phyloP scores from a whole-genome alignment of 2,113 vertebrate genomes.

The Gavia stellata region DNA sequence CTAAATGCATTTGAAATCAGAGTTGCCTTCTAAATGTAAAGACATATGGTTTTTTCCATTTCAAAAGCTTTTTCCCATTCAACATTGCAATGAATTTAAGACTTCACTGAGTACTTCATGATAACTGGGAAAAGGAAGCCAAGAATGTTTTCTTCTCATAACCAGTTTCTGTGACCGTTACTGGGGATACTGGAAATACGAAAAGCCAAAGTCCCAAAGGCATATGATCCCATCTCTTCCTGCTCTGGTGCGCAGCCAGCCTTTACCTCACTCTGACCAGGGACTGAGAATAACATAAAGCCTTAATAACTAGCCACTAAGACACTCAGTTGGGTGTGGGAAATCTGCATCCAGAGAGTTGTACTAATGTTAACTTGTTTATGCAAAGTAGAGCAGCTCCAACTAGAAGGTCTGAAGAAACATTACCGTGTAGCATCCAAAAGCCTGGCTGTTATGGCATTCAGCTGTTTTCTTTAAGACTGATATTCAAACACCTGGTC shows the following conservation, averaged over 20 bases:
- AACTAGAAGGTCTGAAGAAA: not conserved
- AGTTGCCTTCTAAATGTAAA: not conserved
- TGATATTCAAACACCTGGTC: not conserved
- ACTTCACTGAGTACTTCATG: not conserved
- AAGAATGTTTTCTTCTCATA: not conserved
- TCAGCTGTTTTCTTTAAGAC: not conserved
- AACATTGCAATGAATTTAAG: not conserved
- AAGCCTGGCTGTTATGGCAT: not conserved
- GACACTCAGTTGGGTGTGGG: not conserved
- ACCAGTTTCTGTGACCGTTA: not conserved
- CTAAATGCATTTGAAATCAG: not conserved
- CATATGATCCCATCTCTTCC: not conserved
- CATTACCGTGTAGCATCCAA: no score
- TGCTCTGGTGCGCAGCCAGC: not conserved
- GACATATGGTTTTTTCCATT: not conserved
- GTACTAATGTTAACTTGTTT: not conserved
- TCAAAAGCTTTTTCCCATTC: not conserved
- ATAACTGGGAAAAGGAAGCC: not conserved
- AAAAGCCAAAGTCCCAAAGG: not conserved
- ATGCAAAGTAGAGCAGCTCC: not conserved
- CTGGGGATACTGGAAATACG: not conserved
- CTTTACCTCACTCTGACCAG: not conserved
- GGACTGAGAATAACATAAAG: not conserved
- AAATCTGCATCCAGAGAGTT: not conserved
- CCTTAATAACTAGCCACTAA: not conserved